These are phyloP conservation scores for Ambastaia sidthimunki DNA, from an alignment of 2,797 vertebrate species.

Conservation along the genomic window DNA sequence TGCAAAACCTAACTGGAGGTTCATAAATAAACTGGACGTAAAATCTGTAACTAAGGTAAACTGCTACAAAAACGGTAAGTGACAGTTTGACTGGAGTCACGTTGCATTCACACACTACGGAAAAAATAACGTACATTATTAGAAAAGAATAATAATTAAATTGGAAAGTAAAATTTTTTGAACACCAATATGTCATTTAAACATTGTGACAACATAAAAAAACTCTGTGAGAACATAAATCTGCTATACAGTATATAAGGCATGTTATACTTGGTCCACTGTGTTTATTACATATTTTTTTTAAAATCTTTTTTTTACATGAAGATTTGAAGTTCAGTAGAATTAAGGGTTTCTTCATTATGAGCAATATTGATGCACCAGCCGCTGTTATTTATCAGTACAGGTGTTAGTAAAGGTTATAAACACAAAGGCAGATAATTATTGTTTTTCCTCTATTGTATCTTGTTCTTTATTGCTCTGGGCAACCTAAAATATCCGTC, in stretches of 20 bases:
- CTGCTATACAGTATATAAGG: neutral
- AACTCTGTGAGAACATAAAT: neutral
- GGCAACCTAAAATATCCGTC: neutral
- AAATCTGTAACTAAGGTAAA: neutral
- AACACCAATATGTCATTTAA: neutral
- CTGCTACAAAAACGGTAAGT: neutral
- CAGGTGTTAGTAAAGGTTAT: neutral
- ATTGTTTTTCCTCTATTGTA: neutral
- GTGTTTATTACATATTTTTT: too few species aligned
- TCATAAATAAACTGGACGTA: conserved; percentile 31
- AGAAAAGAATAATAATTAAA: neutral
- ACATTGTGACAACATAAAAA: neutral
- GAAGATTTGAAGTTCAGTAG: too few species aligned
- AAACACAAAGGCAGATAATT: neutral
- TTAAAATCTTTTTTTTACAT: too few species aligned
- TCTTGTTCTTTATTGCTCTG: neutral
- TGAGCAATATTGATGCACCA: too few species aligned
- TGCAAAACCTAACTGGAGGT: conserved; percentile 52
- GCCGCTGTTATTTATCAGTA: neutral
- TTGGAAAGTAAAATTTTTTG: too few species aligned
- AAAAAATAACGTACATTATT: neutral
- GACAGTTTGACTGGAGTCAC: neutral
- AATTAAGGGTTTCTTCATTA: too few species aligned
- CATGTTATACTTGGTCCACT: too few species aligned
- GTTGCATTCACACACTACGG: neutral